Conservation (phyloP, 2,797 vertebrate species). For the Philypnodon macrostomus region DNA sequence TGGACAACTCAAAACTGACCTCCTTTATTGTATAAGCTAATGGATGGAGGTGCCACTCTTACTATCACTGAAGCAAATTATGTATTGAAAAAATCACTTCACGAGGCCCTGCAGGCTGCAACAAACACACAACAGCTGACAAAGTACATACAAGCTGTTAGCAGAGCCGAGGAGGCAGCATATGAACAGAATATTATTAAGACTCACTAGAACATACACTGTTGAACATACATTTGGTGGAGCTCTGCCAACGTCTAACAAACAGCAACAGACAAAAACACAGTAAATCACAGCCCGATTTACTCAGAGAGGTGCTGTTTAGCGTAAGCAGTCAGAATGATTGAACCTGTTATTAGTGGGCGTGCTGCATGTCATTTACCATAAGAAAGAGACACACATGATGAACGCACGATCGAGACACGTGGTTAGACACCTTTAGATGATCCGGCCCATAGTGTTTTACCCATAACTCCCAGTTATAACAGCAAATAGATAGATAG, state of each 20-base stretch:
- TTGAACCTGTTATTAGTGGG: too few relatives aligned
- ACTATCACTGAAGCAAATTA: constrained; percentile 32
- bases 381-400: too few relatives aligned
- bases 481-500: too few relatives aligned
- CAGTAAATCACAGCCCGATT: too few relatives aligned
- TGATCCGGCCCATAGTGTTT: too few relatives aligned
- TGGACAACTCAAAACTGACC: too few relatives aligned
- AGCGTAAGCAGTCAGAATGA: too few relatives aligned
- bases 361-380: too few relatives aligned
- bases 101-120: constrained; percentile 27
- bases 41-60: constrained; percentile 43
- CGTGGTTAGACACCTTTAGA: too few relatives aligned
- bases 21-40: constrained; percentile 27
- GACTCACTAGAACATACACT: constrained; percentile 30
- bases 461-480: too few relatives aligned
- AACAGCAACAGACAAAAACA: constrained; percentile 20
- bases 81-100: constrained; percentile 46
- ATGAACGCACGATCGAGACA: too few relatives aligned
- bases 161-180: constrained; percentile 19
- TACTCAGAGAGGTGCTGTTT: too few relatives aligned
- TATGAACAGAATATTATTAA: constrained; percentile 23
- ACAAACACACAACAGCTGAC: constrained; percentile 29
- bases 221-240: constrained; percentile 30
- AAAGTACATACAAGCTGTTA: constrained; percentile 25
- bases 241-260: constrained; percentile 34